These are phyloP conservation scores for Hesperia comma DNA, from an alignment of 2,888 invertebrate genomes.

Conservation along the genomic window DNA sequence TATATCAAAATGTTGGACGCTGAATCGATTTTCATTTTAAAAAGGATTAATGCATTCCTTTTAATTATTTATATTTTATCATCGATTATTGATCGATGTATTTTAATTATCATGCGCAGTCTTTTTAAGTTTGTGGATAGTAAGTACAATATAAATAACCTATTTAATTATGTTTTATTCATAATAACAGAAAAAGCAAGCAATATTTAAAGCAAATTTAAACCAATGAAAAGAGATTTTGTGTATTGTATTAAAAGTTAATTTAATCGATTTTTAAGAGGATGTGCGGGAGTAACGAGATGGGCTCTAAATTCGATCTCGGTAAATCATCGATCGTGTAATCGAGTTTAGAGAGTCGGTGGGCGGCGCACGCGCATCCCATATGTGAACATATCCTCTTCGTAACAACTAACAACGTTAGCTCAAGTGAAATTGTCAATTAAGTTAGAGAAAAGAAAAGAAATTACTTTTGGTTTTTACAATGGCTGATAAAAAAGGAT, in stretches of 20 bases:
- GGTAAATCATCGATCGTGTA: conserved; percentile 81
- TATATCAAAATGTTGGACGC: neutral
- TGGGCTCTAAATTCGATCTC: conserved; percentile 77
- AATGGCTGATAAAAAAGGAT: neutral
- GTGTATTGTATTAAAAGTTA: conserved; percentile 35
- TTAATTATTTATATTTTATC: too few species aligned
- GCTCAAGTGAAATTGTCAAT: conserved; percentile 57
- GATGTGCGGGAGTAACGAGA: conserved; percentile 71
- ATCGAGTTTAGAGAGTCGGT: conserved; percentile 80
- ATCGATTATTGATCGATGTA: too few species aligned
- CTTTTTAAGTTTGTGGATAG: too few species aligned
- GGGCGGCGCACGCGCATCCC: conserved; percentile 75
- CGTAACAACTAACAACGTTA: conserved; percentile 67
- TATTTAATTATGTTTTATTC: too few species aligned
- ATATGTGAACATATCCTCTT: conserved; percentile 75
- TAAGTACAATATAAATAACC: too few species aligned
- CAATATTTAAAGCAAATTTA: neutral
- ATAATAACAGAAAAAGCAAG: too few species aligned
- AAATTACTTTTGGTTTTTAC: conserved; percentile 11
- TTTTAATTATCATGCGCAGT: too few species aligned
- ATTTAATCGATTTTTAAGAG: conserved; percentile 54
- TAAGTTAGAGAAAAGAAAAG: conserved; percentile 31
- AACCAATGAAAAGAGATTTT: neutral
- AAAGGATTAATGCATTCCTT: too few species aligned
- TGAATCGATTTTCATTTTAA: neutral